phyloP scores from a whole-genome alignment of 2,888 invertebrate species.

The Drosophila borborema region DNA sequence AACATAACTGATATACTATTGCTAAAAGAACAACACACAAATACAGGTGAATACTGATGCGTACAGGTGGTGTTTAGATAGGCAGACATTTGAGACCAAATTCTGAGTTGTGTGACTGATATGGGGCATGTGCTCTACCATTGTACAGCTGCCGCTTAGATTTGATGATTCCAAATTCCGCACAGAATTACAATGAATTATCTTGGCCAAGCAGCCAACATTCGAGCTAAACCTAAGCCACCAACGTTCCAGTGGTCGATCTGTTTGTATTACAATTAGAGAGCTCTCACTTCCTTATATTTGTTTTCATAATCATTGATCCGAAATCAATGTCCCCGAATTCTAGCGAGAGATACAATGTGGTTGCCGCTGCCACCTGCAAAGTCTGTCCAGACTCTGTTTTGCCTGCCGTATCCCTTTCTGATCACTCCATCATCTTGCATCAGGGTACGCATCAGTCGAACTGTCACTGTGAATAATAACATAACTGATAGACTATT shows the following conservation, averaged over 20 bases:
- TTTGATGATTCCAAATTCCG: not conserved
- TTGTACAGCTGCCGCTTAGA: too few species aligned
- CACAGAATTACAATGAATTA: too few species aligned
- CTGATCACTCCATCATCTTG: constrained; percentile 19
- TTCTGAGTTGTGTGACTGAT: not conserved
- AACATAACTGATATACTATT: not conserved
- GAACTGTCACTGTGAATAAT: constrained; percentile 7
- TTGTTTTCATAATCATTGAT: not conserved
- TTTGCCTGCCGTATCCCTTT: not conserved
- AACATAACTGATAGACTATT: not conserved
- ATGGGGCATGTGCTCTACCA: not conserved
- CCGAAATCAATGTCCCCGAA: not conserved
- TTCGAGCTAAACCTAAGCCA: too few species aligned
- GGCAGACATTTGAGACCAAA: not conserved
- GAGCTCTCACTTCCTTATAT: not conserved
- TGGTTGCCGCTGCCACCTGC: constrained; percentile 1
- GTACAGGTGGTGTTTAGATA: not conserved
- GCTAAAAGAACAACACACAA: not conserved
- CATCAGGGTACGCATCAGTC: constrained; percentile 7
- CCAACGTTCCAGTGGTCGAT: too few species aligned
- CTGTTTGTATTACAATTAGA: too few species aligned
- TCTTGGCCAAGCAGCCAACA: too few species aligned
- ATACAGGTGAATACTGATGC: not conserved
- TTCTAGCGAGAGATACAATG: not conserved
- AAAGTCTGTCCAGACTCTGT: not conserved